A percentile compares a stretch with the other conserved stretches of the same genome.
phyloP scores from a whole-genome alignment of 2,888 invertebrate species.

The Limulus polyphemus region DNA sequence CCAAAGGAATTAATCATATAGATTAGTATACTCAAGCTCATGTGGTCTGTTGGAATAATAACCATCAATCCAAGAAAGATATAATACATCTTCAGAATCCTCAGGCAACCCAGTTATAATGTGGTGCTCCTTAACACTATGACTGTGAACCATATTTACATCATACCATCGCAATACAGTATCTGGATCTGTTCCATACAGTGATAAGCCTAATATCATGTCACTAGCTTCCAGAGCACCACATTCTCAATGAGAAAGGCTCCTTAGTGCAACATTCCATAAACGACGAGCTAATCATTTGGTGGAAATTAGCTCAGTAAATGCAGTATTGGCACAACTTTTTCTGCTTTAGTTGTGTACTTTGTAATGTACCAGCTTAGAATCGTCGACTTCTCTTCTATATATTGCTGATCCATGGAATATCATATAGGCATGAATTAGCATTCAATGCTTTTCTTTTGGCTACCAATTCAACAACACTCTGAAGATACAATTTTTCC shows the following conservation, averaged over 20 bases:
- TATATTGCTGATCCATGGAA: conserved; percentile 1
- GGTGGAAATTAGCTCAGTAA: no score
- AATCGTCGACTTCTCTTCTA: no score
- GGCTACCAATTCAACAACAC: background rate
- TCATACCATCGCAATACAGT: background rate
- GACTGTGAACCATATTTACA: background rate
- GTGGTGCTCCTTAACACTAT: background rate
- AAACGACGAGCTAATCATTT: background rate
- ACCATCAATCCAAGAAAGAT: background rate
- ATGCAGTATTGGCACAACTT: no score
- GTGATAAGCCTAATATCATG: background rate
- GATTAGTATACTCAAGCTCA: background rate
- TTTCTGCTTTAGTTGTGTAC: conserved; percentile 5
- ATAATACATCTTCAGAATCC: background rate
- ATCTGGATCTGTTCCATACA: conserved; percentile 1
- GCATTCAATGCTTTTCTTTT: background rate
- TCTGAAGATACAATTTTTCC: no score
- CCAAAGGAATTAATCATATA: background rate
- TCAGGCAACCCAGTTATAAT: background rate
- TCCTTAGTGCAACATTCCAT: background rate
- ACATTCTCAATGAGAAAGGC: conserved; percentile 1
- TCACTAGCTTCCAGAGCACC: conserved; percentile 5
- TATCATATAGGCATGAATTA: conserved; percentile 1
- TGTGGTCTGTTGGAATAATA: background rate
- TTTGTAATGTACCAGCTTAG: no score